Evolutionary conservation across 2,113 vertebrate genomes (phyloP), one percentile per base, ranked within the genome.

Genomic region (Crypturellus undulatus): DNA sequence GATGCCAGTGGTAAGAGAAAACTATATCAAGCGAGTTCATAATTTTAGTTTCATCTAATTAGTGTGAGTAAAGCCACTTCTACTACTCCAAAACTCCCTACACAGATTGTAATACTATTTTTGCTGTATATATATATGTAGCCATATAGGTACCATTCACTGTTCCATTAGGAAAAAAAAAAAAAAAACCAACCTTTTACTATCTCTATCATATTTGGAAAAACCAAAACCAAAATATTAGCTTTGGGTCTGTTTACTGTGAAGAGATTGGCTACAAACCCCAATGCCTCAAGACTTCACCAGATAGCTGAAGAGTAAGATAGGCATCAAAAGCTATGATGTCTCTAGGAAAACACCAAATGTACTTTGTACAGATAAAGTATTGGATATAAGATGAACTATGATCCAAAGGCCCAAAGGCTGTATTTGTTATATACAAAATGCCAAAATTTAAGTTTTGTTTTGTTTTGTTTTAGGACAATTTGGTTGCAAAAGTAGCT

Each of bases 41-140:
- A 68, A 43, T 24, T 40, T 65, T 36, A 56, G 15, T 10, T 51
- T 60, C 43, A 22, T 71, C 83, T 76, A 60, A 15, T 28, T 40
- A 40, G 25, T 15, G 16, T 0, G 0, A 51, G 25, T 65, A 62
- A 86, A 84, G n/a, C 5, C 69, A 12, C 14, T 72, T 30, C 36
- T 47, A 16, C 22, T 62, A 28, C 11, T 82, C n/a, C 0, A 3
- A 51, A 7, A 6, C 6, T 64, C 43, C 60, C 22, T 38, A 32
- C 28, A 68, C 20, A 80, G 32, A 30, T 5, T 18, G 7, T 34
- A 49, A 38, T 42, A 34, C 3, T 77, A 15, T 75, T 84, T 59
- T 72, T 43, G 14, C 11, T 32, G 3, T 40, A 9, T 4, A 2
- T 40, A 10, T 4, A 2, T 2, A 49, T 3, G 2, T n/a, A 40